Base-by-base conservation (phyloP, 2,113 vertebrate species). In the Oenanthe melanoleuca region DNA sequence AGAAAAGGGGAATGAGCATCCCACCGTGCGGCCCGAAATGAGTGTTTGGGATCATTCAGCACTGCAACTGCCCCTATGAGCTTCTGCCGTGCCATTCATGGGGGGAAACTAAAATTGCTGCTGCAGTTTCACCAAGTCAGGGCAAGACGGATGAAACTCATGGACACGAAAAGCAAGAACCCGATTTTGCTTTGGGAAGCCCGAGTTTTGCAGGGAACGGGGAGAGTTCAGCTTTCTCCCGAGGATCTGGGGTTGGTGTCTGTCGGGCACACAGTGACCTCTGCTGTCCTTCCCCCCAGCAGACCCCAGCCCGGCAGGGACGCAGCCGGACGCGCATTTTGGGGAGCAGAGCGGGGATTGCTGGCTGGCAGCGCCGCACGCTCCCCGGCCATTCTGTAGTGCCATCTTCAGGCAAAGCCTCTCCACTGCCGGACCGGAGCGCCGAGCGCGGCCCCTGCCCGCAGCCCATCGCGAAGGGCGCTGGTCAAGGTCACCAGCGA, bases 351-450 rank as follows among this genome's bases (percentile, higher is more conserved):
- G 74, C 73, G 7, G 73, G 6, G 60, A 42, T 67, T 73, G 17
- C 4, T 19, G 88, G 56, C 69, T 3, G 5, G 14, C 25, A 7
- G 56, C 4, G 88, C 64, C 2, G 25, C 77, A 9, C 11, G 86
- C 88, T 94, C 67, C 91, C 95, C 53, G 33, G 91, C 80, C 95
- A 91, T 96, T 95, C 97, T 97, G 93, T 88, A 95, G 96, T 93
- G 97, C 97, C 97, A 97, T 97, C 97, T 97, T 97, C 97, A 97
- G 97, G 97, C 97, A 89, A 96, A 96, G 92, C 88, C 37, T 63
- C 52, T 49, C 85, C 5, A 97, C 5, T 97, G 95, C 97, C 9
- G 90, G 75, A 79, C 72, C 63, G 52, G 38, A 91, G 91, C 40
- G 18, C 37, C 0, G 5, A 75, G 71, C 1, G 1, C 6, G 80